These are phyloP conservation scores for Anoplius nigerrimus DNA, from an alignment of 2,888 invertebrate genomes.

Conservation along the genomic window DNA sequence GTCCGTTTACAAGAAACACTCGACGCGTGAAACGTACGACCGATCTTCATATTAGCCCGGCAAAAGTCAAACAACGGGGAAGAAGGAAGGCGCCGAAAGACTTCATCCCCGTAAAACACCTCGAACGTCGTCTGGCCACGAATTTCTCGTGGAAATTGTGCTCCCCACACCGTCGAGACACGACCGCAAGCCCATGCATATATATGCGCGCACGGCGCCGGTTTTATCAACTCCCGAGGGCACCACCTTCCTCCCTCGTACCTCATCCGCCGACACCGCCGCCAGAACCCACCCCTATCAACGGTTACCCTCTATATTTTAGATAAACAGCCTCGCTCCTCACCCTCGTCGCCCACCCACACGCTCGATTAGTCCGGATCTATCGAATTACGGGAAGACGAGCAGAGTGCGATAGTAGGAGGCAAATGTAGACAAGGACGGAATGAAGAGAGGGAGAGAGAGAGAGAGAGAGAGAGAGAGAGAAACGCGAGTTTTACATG, in stretches of 20 bases:
- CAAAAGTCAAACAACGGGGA: too few species aligned
- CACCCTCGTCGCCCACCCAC: slow-evolving; percentile 4
- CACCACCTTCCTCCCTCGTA: slow-evolving; percentile 14
- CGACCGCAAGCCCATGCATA: slow-evolving; percentile 3
- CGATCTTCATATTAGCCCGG: too few species aligned
- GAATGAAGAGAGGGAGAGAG: slow-evolving; percentile 2
- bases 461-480: slow-evolving; percentile 15
- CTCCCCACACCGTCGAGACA: slow-evolving; percentile 11
- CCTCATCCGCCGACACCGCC: slow-evolving; percentile 8
- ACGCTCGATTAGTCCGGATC: slow-evolving; percentile 10
- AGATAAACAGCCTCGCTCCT: slow-evolving; percentile 16
- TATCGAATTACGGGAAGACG: background rate
- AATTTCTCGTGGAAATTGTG: slow-evolving; percentile 15
- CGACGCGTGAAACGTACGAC: too few species aligned
- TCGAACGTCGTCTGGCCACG: background rate
- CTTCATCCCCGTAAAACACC: too few species aligned
- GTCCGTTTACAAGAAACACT: too few species aligned
- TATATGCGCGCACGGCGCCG: background rate
- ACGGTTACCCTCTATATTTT: slow-evolving; percentile 15
- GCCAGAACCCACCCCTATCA: slow-evolving; percentile 8
- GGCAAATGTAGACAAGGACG: background rate
- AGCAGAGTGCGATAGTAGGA: too few species aligned
- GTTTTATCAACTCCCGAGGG: slow-evolving; percentile 28
- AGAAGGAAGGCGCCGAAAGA: too few species aligned
- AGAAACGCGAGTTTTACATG: too few species aligned